These are phyloP conservation scores for Callaeas wilsoni DNA, from an alignment of 2,113 vertebrate species.

Conservation along the genomic window DNA sequence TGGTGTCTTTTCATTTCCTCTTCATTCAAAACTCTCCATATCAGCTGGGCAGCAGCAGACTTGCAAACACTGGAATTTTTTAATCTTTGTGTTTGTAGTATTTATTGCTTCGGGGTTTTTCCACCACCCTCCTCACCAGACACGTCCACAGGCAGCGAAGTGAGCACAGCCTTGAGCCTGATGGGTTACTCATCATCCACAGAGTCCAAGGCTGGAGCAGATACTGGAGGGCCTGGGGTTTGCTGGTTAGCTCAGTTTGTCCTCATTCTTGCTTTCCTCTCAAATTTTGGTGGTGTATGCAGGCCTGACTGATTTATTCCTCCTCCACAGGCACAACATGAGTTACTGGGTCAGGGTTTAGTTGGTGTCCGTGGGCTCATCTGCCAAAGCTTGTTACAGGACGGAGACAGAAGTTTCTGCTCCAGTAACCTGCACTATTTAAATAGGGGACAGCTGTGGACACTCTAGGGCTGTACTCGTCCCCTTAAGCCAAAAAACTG, in stretches of 20 bases:
- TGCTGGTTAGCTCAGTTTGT: background rate
- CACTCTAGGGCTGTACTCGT: background rate
- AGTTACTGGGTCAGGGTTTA: background rate
- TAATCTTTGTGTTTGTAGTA: constrained; percentile 49
- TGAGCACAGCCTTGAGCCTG: background rate
- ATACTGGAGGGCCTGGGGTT: background rate
- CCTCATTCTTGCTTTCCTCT: background rate
- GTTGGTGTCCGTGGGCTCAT: background rate
- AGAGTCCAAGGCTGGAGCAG: background rate
- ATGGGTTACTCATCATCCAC: background rate
- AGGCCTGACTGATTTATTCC: background rate
- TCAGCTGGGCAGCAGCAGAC: constrained; percentile 49
- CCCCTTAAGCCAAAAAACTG: background rate
- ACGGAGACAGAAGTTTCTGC: background rate
- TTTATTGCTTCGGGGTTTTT: constrained; percentile 60
- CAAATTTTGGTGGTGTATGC: background rate
- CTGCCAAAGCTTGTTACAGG: background rate
- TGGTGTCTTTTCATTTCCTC: constrained; percentile 70
- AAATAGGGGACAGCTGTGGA: background rate
- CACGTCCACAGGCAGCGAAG: background rate
- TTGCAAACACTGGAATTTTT: constrained; percentile 45
- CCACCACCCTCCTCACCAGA: background rate
- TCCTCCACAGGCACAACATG: background rate
- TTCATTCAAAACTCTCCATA: constrained; percentile 46
- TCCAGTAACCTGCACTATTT: background rate